These are phyloP conservation scores for Chloroceryle amazona DNA, from an alignment of 2,797 vertebrate genomes.

Conservation along the genomic window DNA sequence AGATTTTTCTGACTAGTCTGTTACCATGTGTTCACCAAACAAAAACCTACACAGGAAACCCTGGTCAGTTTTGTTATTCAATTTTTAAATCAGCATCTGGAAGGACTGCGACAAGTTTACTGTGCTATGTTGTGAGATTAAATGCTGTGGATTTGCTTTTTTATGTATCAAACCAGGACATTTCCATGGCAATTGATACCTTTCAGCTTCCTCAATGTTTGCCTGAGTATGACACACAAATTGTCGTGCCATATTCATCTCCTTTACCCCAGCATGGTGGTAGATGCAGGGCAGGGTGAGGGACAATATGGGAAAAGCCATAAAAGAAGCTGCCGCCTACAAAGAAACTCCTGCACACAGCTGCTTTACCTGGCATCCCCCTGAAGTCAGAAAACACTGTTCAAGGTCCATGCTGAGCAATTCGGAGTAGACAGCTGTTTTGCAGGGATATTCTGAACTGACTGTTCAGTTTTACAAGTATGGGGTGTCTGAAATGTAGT, in stretches of 20 bases:
- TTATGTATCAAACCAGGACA: background rate
- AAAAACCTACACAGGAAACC: background rate
- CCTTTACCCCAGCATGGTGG: background rate
- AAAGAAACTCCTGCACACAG: background rate
- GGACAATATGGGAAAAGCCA: background rate
- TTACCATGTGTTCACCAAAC: background rate
- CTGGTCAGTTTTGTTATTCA: background rate
- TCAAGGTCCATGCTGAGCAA: background rate
- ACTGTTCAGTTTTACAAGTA: fast-evolving
- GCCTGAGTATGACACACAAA: background rate
- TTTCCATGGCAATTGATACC: background rate
- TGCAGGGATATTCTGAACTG: fast-evolving
- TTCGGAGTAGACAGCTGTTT: background rate
- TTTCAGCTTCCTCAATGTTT: background rate
- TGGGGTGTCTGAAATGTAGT: fast-evolving
- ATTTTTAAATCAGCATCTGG: background rate
- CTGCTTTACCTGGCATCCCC: background rate
- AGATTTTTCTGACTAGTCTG: background rate
- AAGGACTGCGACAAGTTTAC: background rate
- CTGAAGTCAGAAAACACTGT: background rate
- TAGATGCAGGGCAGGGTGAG: background rate
- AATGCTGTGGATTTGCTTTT: background rate
- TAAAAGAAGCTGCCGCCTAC: background rate
- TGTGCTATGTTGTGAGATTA: background rate
- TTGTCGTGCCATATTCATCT: background rate